These are phyloP conservation scores for Metalampra italica DNA, from an alignment of 2,888 invertebrate genomes.

Conservation along the genomic window DNA sequence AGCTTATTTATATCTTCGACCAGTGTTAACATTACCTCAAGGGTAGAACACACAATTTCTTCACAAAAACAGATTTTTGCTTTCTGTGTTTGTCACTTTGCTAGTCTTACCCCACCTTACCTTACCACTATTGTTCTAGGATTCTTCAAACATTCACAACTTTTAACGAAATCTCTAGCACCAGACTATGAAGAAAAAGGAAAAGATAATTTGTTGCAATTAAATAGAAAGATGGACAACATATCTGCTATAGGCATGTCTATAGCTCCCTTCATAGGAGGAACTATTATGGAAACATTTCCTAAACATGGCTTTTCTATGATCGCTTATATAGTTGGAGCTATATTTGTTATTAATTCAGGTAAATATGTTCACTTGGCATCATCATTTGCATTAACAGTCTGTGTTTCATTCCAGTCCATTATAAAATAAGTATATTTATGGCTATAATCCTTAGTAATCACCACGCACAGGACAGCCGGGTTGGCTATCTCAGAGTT, in stretches of 20 bases:
- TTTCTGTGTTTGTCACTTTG: no score
- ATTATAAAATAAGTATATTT: no score
- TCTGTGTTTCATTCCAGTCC: no score
- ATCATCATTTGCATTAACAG: no score
- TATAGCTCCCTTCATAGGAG: slow-evolving; percentile 80
- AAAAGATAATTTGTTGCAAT: slow-evolving; percentile 52
- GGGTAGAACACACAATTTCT: no score
- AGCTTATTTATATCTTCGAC: no score
- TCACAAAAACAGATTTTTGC: no score
- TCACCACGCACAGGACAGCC: no score
- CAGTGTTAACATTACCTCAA: no score
- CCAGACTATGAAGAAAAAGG: slow-evolving; percentile 74
- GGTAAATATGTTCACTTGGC: slow-evolving; percentile 20
- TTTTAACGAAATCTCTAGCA: slow-evolving; percentile 75
- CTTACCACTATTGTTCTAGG: slow-evolving; percentile 54
- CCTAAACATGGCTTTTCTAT: slow-evolving; percentile 70
- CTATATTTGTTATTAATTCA: slow-evolving; percentile 31
- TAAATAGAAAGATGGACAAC: slow-evolving; percentile 74
- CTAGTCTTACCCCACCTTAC: no score
- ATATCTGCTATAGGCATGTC: slow-evolving; percentile 80
- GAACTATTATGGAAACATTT: slow-evolving; percentile 71
- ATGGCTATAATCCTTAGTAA: no score
- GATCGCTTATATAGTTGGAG: slow-evolving; percentile 37
- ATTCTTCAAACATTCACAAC: slow-evolving; percentile 81
- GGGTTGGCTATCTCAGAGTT: no score